These are phyloP conservation scores for Pseudonaja textilis DNA, from an alignment of 2,113 vertebrate species.

Conservation along the genomic window DNA sequence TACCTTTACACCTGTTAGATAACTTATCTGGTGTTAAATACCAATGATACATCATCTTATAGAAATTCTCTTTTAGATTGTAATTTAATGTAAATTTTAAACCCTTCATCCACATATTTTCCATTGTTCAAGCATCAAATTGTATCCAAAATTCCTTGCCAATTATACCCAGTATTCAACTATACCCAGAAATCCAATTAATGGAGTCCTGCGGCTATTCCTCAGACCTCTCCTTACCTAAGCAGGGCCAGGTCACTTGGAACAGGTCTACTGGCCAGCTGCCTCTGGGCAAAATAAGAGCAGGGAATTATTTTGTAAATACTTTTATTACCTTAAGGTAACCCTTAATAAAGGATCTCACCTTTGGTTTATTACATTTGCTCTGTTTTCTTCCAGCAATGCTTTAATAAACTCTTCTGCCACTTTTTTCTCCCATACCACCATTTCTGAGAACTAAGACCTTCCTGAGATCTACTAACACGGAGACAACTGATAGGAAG, in stretches of 20 bases:
- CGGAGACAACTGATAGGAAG: not conserved
- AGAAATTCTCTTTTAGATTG: too few species aligned
- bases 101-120: too few species aligned
- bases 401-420: not conserved
- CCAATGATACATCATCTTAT: too few species aligned
- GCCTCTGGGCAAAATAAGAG: not conserved
- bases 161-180: not conserved
- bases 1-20: too few species aligned
- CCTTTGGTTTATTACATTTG: not conserved
- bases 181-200: not conserved
- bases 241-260: not conserved
- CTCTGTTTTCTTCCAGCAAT: not conserved
- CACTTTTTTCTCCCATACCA: not conserved
- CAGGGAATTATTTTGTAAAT: not conserved
- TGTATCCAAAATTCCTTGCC: too few species aligned
- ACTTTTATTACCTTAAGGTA: not conserved
- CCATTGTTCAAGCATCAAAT: too few species aligned
- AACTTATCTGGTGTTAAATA: too few species aligned
- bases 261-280: not conserved
- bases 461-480: not conserved
- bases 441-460: not conserved
- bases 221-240: not conserved
- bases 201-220: not conserved
- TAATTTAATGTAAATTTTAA: too few species aligned
- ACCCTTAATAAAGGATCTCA: not conserved